These are phyloP conservation scores for Macrosoma leucophasiata DNA, from an alignment of 2,888 invertebrate species.

Conservation along the genomic window DNA sequence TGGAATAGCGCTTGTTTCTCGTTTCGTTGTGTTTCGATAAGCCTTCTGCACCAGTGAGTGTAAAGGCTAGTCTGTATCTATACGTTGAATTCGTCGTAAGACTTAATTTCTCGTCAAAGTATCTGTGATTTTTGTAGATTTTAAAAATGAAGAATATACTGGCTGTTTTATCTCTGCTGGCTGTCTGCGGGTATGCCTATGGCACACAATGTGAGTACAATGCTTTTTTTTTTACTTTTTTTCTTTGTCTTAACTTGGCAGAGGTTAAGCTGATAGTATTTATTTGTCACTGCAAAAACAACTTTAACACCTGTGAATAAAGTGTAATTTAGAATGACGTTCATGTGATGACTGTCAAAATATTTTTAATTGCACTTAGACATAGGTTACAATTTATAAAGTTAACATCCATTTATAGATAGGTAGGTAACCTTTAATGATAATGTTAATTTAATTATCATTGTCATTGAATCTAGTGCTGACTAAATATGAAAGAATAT, in stretches of 20 bases:
- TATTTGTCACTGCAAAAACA: no score
- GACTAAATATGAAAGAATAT: no score
- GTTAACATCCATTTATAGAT: no score
- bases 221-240: conserved; percentile 29
- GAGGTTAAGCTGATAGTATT: no score
- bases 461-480: no score
- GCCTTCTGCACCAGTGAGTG: conserved; percentile 95
- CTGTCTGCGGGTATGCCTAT: conserved; percentile 64
- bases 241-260: conserved; percentile 21
- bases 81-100: conserved; percentile 44
- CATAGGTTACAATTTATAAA: no score
- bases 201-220: conserved; percentile 82
- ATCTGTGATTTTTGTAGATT: conserved; percentile 64
- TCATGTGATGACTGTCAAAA: no score
- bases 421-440: no score
- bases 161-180: conserved; percentile 65
- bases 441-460: no score
- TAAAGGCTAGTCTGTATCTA: conserved; percentile 89
- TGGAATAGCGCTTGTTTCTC: conserved; percentile 44
- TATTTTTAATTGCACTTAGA: no score
- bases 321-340: no score
- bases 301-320: no score
- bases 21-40: conserved; percentile 51
- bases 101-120: conserved; percentile 53
- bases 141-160: conserved; percentile 74